These are phyloP conservation scores for Phenacoccus solenopsis DNA, from an alignment of 1,140 invertebrate species.

Conservation along the genomic window DNA sequence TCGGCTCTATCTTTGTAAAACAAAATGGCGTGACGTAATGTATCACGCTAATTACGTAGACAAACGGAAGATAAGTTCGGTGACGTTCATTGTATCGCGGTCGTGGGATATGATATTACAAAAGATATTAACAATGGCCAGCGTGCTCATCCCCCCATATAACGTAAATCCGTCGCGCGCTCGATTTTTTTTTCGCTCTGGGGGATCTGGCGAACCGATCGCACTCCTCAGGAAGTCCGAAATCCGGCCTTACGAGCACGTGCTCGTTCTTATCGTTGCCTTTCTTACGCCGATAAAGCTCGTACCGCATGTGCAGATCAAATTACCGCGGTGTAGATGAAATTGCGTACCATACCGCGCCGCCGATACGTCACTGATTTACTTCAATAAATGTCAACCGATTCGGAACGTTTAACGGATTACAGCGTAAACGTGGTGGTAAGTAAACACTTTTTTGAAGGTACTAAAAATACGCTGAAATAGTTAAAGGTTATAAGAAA, in stretches of 20 bases:
- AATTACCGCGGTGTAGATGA: background rate
- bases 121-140: too few species aligned
- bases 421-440: background rate
- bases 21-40: conserved; percentile 1
- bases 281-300: too few species aligned
- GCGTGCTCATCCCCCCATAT: too few species aligned
- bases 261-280: background rate
- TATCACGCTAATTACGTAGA: background rate
- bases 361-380: background rate
- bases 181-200: too few species aligned
- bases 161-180: too few species aligned
- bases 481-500: background rate
- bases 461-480: background rate
- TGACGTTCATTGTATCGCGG: background rate
- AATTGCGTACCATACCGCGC: background rate
- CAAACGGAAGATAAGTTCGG: background rate
- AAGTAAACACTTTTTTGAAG: background rate
- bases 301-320: too few species aligned
- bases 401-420: background rate
- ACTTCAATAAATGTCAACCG: background rate
- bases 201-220: too few species aligned
- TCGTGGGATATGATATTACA: too few species aligned
- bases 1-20: background rate
- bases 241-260: background rate
- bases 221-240: too few species aligned